phyloP scores from a whole-genome alignment of 2,888 invertebrate genomes.

The Apoderus coryli region DNA sequence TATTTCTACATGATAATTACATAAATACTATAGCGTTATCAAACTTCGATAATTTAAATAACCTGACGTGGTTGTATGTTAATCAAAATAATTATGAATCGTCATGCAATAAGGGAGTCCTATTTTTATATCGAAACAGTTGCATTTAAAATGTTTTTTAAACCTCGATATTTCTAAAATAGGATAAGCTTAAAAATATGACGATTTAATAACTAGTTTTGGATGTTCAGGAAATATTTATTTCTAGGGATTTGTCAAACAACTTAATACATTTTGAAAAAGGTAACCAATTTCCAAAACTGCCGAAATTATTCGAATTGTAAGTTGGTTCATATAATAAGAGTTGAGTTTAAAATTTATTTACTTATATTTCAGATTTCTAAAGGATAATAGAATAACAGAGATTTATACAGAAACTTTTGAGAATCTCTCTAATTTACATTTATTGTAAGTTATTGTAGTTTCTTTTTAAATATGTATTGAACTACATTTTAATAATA shows the following conservation, averaged over 20 bases:
- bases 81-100: too few species aligned
- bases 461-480: too few species aligned
- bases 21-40: constrained; percentile 11
- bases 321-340: constrained; percentile 5
- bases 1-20: constrained; percentile 13
- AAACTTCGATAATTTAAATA: constrained; percentile 9
- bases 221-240: too few species aligned
- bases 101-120: too few species aligned
- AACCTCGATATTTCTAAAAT: too few species aligned
- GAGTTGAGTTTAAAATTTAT: background rate
- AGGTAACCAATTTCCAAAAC: constrained; percentile 10
- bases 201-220: too few species aligned
- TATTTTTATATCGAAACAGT: too few species aligned
- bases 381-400: constrained; percentile 13
- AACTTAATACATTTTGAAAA: constrained; percentile 11
- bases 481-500: background rate
- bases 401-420: constrained; percentile 10
- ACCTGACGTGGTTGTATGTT: constrained; percentile 14
- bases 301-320: constrained; percentile 14
- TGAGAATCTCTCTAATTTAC: constrained; percentile 9
- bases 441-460: constrained; percentile 13
- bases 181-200: too few species aligned
- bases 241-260: constrained; percentile 13
- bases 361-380: constrained; percentile 9
- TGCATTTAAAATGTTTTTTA: too few species aligned